Conservation (phyloP, 2,888 invertebrate genomes). For the Mesopsocus fuscifrons region DNA sequence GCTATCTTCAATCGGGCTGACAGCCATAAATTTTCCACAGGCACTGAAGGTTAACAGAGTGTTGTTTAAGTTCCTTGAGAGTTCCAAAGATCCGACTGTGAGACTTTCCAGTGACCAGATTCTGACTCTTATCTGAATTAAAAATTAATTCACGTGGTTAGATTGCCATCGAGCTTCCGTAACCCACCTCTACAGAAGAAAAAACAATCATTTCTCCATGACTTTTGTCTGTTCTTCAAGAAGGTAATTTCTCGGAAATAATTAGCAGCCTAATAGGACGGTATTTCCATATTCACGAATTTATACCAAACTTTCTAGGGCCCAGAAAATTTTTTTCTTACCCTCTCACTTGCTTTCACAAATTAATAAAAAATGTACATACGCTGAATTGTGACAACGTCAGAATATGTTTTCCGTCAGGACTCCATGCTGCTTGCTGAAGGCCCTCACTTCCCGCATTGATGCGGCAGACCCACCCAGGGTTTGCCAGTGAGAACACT, state of each 20-base stretch:
- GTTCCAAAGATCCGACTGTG: neutral
- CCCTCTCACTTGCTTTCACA: too few species aligned
- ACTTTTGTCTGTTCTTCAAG: too few species aligned
- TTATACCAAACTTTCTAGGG: too few species aligned
- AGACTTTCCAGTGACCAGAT: constrained; percentile 1
- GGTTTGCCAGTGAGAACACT: neutral
- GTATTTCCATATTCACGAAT: too few species aligned
- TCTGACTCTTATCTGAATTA: neutral
- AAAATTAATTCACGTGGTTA: neutral
- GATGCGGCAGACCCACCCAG: neutral
- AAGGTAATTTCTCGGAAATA: too few species aligned
- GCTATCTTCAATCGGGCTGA: neutral
- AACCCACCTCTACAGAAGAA: neutral
- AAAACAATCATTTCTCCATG: too few species aligned
- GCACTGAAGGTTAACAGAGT: neutral
- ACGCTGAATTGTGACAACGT: neutral
- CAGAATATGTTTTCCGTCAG: constrained; percentile 2
- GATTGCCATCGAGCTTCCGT: neutral
- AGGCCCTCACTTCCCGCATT: neutral
- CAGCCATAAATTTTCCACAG: neutral
- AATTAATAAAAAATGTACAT: neutral
- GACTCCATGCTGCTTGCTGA: neutral
- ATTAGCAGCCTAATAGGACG: too few species aligned
- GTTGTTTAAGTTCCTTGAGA: neutral
- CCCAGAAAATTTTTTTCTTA: too few species aligned